These are phyloP conservation scores for Apus apus DNA, from an alignment of 2,113 vertebrate genomes.

Conservation along the genomic window DNA sequence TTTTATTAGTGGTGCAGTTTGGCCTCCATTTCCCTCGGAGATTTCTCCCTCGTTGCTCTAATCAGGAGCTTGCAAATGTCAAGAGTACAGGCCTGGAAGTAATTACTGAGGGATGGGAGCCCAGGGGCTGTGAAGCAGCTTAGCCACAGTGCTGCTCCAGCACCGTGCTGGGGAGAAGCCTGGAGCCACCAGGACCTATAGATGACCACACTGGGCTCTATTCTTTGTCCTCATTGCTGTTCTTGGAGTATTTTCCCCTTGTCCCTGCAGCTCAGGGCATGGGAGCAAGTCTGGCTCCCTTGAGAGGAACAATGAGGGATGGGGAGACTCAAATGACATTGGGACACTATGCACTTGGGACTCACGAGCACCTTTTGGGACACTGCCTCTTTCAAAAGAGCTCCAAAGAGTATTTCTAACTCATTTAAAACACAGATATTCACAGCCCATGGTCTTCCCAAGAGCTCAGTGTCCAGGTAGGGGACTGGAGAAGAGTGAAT, in stretches of 20 bases:
- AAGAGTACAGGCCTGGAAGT: constrained; percentile 57
- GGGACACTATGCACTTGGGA: fast-evolving
- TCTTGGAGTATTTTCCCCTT: not conserved
- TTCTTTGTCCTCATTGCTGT: not conserved
- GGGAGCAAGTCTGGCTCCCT: not conserved
- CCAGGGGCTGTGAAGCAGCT: fast-evolving
- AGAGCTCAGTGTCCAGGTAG: not conserved
- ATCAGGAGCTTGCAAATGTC: constrained; percentile 69
- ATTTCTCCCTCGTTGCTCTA: constrained; percentile 64
- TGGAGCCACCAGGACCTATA: not conserved
- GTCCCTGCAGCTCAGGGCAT: not conserved
- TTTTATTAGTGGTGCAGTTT: constrained; percentile 51
- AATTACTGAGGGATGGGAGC: constrained; percentile 49
- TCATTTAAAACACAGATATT: not conserved
- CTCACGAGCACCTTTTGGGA: not conserved
- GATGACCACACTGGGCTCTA: not conserved
- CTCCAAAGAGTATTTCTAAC: not conserved
- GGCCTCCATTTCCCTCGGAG: constrained; percentile 42
- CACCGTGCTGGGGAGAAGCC: not conserved
- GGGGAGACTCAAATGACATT: fast-evolving
- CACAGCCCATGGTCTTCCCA: not conserved
- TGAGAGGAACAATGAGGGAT: not conserved
- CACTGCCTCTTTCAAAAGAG: not conserved
- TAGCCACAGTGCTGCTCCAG: not conserved
- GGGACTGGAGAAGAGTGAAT: not conserved